A percentile compares a stretch with the other conserved stretches of the same genome.
phyloP scores from a whole-genome alignment of 2,888 invertebrate species.

The Diaphora mendica region DNA sequence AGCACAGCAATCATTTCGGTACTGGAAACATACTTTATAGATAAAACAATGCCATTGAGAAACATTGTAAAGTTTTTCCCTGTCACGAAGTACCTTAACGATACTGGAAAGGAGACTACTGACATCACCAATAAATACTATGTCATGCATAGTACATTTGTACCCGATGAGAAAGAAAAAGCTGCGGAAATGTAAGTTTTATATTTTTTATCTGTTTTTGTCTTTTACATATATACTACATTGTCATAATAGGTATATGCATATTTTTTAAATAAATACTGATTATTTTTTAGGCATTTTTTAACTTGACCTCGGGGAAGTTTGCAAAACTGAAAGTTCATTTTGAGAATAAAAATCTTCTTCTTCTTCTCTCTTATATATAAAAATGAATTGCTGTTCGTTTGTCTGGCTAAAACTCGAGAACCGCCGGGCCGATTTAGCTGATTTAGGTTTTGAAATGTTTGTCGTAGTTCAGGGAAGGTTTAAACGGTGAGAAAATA shows the following conservation, averaged over 20 bases:
- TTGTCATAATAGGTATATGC: neutral
- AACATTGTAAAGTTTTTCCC: slow-evolving; percentile 94
- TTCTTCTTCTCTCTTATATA: no score
- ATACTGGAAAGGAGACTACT: slow-evolving; percentile 88
- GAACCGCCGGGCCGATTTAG: no score
- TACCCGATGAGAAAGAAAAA: slow-evolving; percentile 81
- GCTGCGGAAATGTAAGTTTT: slow-evolving; percentile 86
- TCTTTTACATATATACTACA: neutral
- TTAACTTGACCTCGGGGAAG: no score
- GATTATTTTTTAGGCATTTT: no score
- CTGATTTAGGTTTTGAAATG: no score
- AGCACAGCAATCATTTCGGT: slow-evolving; percentile 97
- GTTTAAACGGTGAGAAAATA: no score
- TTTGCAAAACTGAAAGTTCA: no score
- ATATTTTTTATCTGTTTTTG: slow-evolving; percentile 3
- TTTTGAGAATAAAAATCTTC: no score
- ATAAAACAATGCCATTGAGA: slow-evolving; percentile 86
- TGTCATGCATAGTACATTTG: slow-evolving; percentile 90
- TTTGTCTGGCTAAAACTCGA: no score
- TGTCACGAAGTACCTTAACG: slow-evolving; percentile 88
- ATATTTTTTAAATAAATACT: neutral
- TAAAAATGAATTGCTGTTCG: no score
- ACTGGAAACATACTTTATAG: slow-evolving; percentile 91
- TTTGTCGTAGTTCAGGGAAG: no score
- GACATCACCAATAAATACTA: slow-evolving; percentile 96